phyloP scores from a whole-genome alignment of 2,797 vertebrate genomes.

The Graptemys geographica region DNA sequence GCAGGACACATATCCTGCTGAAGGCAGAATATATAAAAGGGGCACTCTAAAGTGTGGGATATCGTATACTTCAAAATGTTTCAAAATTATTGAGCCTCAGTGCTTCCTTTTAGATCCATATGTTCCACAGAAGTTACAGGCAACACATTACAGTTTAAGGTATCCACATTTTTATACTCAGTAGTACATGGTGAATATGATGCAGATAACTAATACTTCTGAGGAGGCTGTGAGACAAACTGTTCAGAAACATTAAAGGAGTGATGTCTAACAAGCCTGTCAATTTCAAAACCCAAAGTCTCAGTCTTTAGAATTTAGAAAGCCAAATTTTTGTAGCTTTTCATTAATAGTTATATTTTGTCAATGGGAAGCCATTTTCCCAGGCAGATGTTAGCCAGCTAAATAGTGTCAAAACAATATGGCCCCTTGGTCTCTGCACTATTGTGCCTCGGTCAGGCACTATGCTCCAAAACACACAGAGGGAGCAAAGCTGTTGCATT shows the following conservation, averaged over 20 bases:
- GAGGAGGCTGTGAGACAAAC: not conserved
- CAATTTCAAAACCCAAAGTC: not conserved
- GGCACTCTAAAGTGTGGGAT: not conserved
- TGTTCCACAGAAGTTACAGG: not conserved
- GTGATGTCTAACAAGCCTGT: not conserved
- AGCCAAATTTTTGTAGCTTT: not conserved
- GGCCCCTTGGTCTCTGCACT: not conserved
- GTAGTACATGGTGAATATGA: not conserved
- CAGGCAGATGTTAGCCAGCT: not conserved
- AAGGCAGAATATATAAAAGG: not conserved
- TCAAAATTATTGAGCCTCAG: slow-evolving; percentile 5
- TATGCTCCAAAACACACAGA: not conserved
- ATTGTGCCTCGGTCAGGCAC: not conserved
- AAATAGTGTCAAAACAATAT: not conserved
- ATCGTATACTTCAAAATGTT: not conserved
- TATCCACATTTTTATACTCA: not conserved
- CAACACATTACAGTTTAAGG: not conserved
- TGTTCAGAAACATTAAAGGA: slow-evolving; percentile 6
- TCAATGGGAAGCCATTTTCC: not conserved
- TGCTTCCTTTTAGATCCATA: not conserved
- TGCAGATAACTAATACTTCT: not conserved
- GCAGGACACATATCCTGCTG: not conserved
- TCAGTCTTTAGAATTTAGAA: not conserved
- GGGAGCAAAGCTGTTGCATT: not conserved
- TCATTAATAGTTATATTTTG: not conserved